Base-by-base conservation (phyloP, 2,888 invertebrate species). In the Mamestra brassicae region DNA sequence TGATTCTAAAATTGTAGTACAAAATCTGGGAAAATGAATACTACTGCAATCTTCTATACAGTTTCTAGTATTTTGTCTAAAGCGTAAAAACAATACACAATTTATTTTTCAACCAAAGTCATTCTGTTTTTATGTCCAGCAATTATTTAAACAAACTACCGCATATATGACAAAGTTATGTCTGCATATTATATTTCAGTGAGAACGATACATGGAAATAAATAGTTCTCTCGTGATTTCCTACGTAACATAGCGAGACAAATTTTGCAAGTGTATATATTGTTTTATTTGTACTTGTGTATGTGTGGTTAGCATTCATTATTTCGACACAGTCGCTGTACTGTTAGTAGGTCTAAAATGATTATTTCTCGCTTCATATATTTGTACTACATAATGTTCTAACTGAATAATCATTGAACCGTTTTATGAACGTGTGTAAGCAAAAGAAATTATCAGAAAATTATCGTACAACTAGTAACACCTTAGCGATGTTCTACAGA, bases 401-500 rank as follows among this genome's bases (percentile, higher is more conserved):
- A 82, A 85, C 70, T 71, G 62, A 74, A 75, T 70, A 83, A 74
- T 76, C 78, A 80, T 73, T 55, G 69, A 71, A 80, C 58, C 76
- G 47, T 78, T 83, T 85, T 80, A 83, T 64, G 81, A 67, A 88
- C 85, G 80, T 81, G 86, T 89, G 86, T 89, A 87, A 86, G 84
- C 81, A 84, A 88, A 87, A 82, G 76, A 87, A 88, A 89, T 89
- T 91, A 92, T 92, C 91, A 86, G 85, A 89, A 81, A 90, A 90
- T 90, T 90, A 91, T 91, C 89, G 88, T 87, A 76, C 75, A 86
- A 86, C 67, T 64, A 85, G 85, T 88, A 89, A 90, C 92, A 91
- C 92, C 91, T 91, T 87, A 88, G 85, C 90, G 91, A 90, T 92
- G 91, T 90, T 84, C 77, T 90, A 83, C n/a, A 93, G 94, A 94